Evolutionary conservation across 2,888 invertebrate genomes (phyloP).

Genomic region (Liodrosophila aerea): DNA sequence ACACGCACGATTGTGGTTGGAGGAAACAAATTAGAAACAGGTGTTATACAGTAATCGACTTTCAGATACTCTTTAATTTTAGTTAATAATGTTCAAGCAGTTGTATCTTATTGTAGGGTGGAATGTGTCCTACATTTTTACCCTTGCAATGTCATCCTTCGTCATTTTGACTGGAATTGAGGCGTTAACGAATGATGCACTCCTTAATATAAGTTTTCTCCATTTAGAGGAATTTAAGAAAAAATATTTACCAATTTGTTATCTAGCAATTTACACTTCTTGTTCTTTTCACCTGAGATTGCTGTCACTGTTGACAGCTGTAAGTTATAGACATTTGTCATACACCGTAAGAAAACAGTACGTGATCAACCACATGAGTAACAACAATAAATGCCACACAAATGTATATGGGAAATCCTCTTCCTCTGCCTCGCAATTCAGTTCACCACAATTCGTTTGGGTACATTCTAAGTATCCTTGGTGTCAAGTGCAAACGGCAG

Average conservation of each 20-base stretch:
- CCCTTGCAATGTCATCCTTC: too few species aligned
- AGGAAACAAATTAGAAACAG: constrained; percentile 32
- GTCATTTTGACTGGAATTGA: too few species aligned
- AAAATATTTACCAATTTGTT: not conserved
- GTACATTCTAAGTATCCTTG: constrained; percentile 66
- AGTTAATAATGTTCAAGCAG: not conserved
- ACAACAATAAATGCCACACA: constrained; percentile 33
- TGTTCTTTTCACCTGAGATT: not conserved
- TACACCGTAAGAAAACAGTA: constrained; percentile 9
- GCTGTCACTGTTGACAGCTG: constrained; percentile 1
- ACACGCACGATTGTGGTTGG: constrained; percentile 46
- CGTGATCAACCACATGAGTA: constrained; percentile 25
- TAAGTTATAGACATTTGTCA: constrained; percentile 33
- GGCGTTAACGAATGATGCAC: too few species aligned
- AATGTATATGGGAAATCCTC: not conserved
- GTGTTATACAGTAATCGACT: not conserved
- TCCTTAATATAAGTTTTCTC: too few species aligned
- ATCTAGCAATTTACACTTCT: not conserved
- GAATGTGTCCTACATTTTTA: too few species aligned
- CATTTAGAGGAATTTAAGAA: not conserved
- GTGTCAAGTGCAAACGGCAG: constrained; percentile 60
- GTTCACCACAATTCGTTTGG: constrained; percentile 46
- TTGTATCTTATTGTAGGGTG: not conserved
- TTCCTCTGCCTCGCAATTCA: constrained; percentile 11
- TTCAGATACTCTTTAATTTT: not conserved